phyloP scores from a whole-genome alignment of 2,888 invertebrate genomes.

The Anoplius nigerrimus region DNA sequence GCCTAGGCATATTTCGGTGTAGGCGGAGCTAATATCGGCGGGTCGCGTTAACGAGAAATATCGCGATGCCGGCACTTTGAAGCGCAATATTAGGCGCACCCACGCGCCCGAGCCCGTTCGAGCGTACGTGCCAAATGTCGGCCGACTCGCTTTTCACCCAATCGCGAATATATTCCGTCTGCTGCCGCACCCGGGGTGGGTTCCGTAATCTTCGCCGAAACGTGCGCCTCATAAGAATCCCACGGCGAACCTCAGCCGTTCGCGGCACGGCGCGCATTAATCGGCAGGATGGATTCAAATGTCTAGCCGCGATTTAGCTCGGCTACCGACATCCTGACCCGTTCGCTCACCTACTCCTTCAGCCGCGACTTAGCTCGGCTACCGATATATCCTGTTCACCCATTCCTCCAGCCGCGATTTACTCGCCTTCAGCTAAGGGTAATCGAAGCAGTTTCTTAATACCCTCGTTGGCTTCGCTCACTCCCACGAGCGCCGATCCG shows the following conservation, averaged over 20 bases:
- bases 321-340: too few relatives aligned
- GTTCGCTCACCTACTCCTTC: too few relatives aligned
- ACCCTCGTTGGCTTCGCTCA: too few relatives aligned
- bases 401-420: too few relatives aligned
- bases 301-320: background rate
- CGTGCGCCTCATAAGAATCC: slow-evolving; percentile 10
- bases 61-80: background rate
- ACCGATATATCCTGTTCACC: too few relatives aligned
- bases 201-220: slow-evolving; percentile 23
- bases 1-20: too few relatives aligned
- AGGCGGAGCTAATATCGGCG: too few relatives aligned
- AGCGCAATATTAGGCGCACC: slow-evolving; percentile 1
- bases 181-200: background rate
- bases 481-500: too few relatives aligned
- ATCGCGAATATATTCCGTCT: slow-evolving; percentile 5
- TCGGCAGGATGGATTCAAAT: background rate
- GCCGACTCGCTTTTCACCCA: background rate
- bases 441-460: too few relatives aligned
- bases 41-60: too few relatives aligned
- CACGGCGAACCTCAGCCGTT: background rate
- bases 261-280: background rate
- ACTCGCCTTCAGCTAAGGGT: too few relatives aligned
- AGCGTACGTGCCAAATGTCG: background rate
- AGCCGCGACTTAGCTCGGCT: too few relatives aligned
- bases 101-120: background rate